These are phyloP conservation scores for Apostichopus leukothele DNA, from an alignment of 53 echinoderm and acorn worm species.

Conservation along the genomic window DNA sequence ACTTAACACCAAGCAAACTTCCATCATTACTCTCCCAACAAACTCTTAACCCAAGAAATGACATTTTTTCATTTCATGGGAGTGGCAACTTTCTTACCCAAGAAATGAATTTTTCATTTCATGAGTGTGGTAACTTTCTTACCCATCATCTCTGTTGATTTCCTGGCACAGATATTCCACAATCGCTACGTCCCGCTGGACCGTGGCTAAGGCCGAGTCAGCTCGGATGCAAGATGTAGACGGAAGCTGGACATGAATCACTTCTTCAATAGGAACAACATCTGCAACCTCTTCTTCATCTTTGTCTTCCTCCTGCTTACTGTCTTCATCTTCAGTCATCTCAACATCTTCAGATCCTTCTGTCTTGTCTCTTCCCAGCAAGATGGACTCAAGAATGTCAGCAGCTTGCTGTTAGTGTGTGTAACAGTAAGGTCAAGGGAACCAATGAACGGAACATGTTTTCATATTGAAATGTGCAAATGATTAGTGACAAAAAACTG, in stretches of 20 bases:
- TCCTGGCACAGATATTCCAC: slow-evolving; percentile 42
- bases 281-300: background rate
- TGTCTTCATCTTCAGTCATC: background rate
- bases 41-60: no score
- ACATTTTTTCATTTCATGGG: no score
- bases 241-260: slow-evolving; percentile 47
- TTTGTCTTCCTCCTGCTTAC: background rate
- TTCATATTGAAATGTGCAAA: no score
- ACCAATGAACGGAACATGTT: no score
- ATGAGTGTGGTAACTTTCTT: background rate
- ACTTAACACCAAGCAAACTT: no score
- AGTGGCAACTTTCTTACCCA: background rate
- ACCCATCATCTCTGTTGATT: background rate
- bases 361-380: background rate
- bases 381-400: background rate
- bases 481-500: no score
- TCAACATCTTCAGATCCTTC: background rate
- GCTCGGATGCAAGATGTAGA: slow-evolving; percentile 41
- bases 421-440: no score
- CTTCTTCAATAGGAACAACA: slow-evolving; percentile 8
- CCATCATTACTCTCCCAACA: no score
- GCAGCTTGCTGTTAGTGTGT: background rate
- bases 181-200: slow-evolving; percentile 44
- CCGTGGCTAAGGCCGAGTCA: slow-evolving; percentile 57
- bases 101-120: no score